Evolutionary conservation across 2,113 vertebrate genomes (phyloP).

Genomic region (human (Homo sapiens)): GRCh38 chr22:33706501-33707000

Average conservation of each 20-base stretch:
- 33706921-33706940: neutral
- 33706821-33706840: neutral
- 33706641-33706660: neutral
- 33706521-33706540: neutral
- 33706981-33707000: neutral
- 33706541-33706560: neutral
- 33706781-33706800: neutral
- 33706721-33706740: neutral
- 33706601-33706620: neutral
- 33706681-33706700: neutral
- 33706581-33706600: neutral
- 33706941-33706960: neutral
- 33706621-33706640: neutral
- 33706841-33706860: neutral
- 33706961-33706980: fast-evolving
- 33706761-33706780: neutral
- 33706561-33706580: neutral
- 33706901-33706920: neutral
- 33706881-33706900: neutral
- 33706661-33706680: neutral
- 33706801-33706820: neutral
- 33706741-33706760: neutral
- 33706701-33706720: neutral
- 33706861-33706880: neutral
- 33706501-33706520: neutral